These are phyloP conservation scores for Spilogale gracilis DNA, from an alignment of 2,113 vertebrate genomes.

Conservation along the genomic window DNA sequence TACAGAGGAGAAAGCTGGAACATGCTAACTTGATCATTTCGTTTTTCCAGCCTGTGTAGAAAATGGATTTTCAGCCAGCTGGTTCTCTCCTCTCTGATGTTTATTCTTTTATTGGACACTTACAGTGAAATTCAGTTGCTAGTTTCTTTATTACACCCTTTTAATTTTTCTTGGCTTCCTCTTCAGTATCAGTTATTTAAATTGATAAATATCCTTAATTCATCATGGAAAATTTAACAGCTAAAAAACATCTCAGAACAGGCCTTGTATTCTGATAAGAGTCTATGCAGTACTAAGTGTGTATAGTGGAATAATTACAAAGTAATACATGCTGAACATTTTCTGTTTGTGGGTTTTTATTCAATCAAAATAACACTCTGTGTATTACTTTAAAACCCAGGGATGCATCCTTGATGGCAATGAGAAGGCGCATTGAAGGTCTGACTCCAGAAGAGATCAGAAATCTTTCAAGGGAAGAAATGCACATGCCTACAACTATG, in stretches of 20 bases:
- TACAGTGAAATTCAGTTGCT: not conserved
- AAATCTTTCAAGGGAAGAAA: conserved; percentile 97
- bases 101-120: not conserved
- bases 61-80: conserved; percentile 13
- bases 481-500: conserved; percentile 99
- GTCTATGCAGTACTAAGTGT: not conserved
- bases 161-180: not conserved
- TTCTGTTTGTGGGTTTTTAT: not conserved
- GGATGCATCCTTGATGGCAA: conserved; percentile 99
- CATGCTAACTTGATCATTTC: not conserved
- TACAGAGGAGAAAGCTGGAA: not conserved
- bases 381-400: conserved; percentile 83
- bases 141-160: not conserved
- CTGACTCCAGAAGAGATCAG: conserved; percentile 98
- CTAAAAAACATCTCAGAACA: conserved; percentile 1
- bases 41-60: not conserved
- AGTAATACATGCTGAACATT: not conserved
- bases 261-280: not conserved
- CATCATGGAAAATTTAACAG: conserved; percentile 20
- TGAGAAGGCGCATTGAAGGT: conserved; percentile 98
- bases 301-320: not conserved
- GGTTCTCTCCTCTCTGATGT: not conserved
- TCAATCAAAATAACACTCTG: conserved; percentile 4
- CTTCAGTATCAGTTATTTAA: conserved; percentile 5
- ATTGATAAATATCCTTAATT: conserved; percentile 12